Percentiles rank a stretch among this genome's conserved stretches.
Evolutionary conservation across 2,113 vertebrate genomes (phyloP).

Genomic region (Pao palembangensis): DNA sequence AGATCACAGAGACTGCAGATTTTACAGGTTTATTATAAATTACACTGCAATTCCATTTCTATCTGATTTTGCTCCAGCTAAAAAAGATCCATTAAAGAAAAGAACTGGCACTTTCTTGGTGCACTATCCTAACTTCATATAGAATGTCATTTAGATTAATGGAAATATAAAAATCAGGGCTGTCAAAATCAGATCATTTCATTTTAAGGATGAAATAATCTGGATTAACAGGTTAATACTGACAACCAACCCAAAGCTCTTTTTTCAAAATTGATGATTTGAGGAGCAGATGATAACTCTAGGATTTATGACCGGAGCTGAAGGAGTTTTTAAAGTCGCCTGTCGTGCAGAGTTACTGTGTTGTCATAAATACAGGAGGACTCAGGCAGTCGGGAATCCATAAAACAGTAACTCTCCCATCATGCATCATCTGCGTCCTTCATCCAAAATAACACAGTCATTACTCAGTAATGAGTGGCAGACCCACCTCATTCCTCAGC

Average conservation of each 20-base stretch:
- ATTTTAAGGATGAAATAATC: too few species aligned
- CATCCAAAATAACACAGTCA: conserved; percentile 22
- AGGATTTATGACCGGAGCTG: too few species aligned
- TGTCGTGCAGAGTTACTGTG: not conserved
- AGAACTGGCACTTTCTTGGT: too few species aligned
- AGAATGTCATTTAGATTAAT: too few species aligned
- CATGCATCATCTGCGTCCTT: conserved; percentile 25
- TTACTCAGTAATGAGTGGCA: conserved; percentile 18
- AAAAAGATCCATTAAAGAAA: not conserved
- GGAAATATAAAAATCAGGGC: too few species aligned
- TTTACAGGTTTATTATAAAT: too few species aligned
- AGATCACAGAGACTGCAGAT: not conserved
- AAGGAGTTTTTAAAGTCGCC: not conserved
- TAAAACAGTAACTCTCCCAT: conserved; percentile 9
- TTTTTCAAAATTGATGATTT: too few species aligned
- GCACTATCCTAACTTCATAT: too few species aligned
- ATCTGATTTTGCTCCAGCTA: not conserved
- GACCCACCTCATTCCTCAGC: conserved; percentile 26
- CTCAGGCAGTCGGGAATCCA: conserved; percentile 1
- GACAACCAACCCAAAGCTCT: too few species aligned
- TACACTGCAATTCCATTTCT: not conserved
- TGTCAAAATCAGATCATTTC: too few species aligned
- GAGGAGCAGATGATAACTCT: too few species aligned
- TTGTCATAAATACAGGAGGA: conserved; percentile 6
- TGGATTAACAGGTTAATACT: too few species aligned